Evolutionary conservation across 2,797 vertebrate species (phyloP).

Genomic region (Chaunax sp.): DNA sequence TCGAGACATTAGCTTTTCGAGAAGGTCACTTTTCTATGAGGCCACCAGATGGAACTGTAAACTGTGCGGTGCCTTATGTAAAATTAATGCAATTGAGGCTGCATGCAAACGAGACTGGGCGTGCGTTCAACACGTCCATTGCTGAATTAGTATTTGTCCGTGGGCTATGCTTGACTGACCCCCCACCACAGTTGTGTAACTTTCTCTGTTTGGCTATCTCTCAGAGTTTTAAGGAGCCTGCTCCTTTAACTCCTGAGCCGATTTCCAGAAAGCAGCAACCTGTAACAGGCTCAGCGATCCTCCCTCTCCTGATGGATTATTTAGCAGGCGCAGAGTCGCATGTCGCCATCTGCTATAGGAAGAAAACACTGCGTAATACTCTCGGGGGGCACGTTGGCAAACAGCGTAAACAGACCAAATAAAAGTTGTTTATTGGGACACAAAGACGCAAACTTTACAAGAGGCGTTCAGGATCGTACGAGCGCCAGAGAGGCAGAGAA

Average conservation of each 20-base stretch:
- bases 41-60: constrained; percentile 67
- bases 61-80: constrained; percentile 5
- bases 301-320: constrained; percentile 87
- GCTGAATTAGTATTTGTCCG: background rate
- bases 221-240: constrained; percentile 19
- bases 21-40: constrained; percentile 16
- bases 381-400: constrained; percentile 28
- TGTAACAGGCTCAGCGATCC: constrained; percentile 74
- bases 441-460: constrained; percentile 3
- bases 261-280: constrained; percentile 71
- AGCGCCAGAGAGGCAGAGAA: constrained; percentile 9
- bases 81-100: constrained; percentile 26
- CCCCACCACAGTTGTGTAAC: background rate
- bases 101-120: constrained; percentile 21
- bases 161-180: background rate
- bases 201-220: background rate
- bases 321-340: constrained; percentile 80
- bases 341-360: constrained; percentile 74
- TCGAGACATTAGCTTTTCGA: background rate
- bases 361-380: constrained; percentile 57
- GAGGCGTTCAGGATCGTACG: constrained; percentile 48
- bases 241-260: constrained; percentile 82
- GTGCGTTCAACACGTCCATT: constrained; percentile 10
- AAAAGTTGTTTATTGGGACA: background rate
- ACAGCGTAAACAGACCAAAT: background rate